A percentile compares a stretch with the other conserved stretches of the same genome.
Evolutionary conservation across 2,888 invertebrate genomes (phyloP).

Genomic region (Ernsta delagoae): DNA sequence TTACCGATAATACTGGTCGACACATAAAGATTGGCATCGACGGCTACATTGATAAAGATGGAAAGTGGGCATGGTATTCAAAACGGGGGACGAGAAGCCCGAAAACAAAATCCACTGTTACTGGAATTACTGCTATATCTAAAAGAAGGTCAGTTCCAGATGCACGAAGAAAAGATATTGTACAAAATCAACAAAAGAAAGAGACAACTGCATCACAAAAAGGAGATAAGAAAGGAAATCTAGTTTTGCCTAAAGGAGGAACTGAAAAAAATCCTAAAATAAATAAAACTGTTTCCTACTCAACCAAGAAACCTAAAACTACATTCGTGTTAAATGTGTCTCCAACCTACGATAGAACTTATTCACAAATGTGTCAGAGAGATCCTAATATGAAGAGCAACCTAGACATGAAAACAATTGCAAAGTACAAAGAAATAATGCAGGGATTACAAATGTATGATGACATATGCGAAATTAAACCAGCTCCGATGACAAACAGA

Average conservation of each 20-base stretch:
- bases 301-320: slow-evolving; percentile 50
- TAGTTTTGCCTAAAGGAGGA: slow-evolving; percentile 37
- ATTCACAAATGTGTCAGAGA: slow-evolving; percentile 36
- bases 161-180: slow-evolving; percentile 43
- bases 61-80: slow-evolving; percentile 72
- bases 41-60: slow-evolving; percentile 72
- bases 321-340: slow-evolving; percentile 62
- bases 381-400: slow-evolving; percentile 40
- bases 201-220: slow-evolving; percentile 38
- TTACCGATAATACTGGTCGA: slow-evolving; percentile 61
- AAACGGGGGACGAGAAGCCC: slow-evolving; percentile 49
- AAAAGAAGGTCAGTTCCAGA: slow-evolving; percentile 44
- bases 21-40: slow-evolving; percentile 68
- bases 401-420: slow-evolving; percentile 57
- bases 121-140: slow-evolving; percentile 45
- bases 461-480: slow-evolving; percentile 57
- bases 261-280: slow-evolving; percentile 41
- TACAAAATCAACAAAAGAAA: slow-evolving; percentile 36
- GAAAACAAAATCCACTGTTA: slow-evolving; percentile 52
- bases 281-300: slow-evolving; percentile 48
- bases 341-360: slow-evolving; percentile 50
- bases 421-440: slow-evolving; percentile 71
- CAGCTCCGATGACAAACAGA: slow-evolving; percentile 61
- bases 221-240: slow-evolving; percentile 44
- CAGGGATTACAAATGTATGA: slow-evolving; percentile 61